Evolutionary conservation across 2,113 vertebrate species (phyloP), one percentile per base, ranked within the genome.

Genomic region (Pionites leucogaster): DNA sequence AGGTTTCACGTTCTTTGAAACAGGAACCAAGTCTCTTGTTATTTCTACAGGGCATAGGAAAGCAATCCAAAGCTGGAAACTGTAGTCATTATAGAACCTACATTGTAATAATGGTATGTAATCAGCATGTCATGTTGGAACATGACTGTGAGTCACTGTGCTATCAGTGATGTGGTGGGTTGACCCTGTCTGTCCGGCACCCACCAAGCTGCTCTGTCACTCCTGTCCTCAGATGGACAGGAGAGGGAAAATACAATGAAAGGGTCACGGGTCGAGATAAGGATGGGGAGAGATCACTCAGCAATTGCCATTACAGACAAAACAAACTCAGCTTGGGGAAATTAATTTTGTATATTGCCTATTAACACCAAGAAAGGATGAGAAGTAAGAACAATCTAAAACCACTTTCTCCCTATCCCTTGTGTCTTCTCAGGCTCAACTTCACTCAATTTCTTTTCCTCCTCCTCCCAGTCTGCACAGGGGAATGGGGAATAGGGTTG

Each of bases 391-490:
- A 57, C 17, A 75, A 76, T 29, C 6, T 11, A 25, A 62, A 79
- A 11, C 13, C 42, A 47, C 35, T 1, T 47, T 3, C 4, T 49
- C 7, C 11, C 7, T 18, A 28, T 22, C 65, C 2, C 29, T 39
- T 39, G 47, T 31, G 75, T 33, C 18, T 91, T 55, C 15, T 24
- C n/a, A 17, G 17, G 8, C 17, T 87, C 18, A 60, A 7, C 25
- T 55, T 75, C 17, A 46, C 14, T 69, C 23, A 0, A 13, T 50
- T 92, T 72, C 15, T 81, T 22, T 55, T 3, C 3, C 0, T 64
- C 22, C 59, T 49, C 5, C 6, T 3, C 18, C 2, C 0, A 0
- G 16, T 3, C 1, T 0, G 25, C 16, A 10, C 11, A 57, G 16
- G 7, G 29, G 17, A 14, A 33, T 1, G 6, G 17, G 23, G 8